phyloP scores from a whole-genome alignment of 2,797 vertebrate genomes.

The Babyrousa celebensis region DNA sequence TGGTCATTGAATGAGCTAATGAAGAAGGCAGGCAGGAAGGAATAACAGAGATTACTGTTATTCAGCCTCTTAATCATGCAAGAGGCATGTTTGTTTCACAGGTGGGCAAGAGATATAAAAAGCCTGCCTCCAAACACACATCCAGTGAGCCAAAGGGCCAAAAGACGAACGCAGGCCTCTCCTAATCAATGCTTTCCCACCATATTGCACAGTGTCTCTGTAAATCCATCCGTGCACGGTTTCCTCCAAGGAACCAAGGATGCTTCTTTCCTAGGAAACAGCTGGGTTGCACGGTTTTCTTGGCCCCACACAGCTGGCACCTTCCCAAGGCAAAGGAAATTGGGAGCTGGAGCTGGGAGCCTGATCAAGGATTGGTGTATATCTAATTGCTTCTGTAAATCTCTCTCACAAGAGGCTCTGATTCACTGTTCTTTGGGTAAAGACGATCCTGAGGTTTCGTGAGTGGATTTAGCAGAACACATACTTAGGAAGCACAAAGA shows the following conservation, averaged over 20 bases:
- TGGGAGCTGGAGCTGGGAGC: not conserved
- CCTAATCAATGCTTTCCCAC: not conserved
- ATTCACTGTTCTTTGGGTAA: not conserved
- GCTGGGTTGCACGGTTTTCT: not conserved
- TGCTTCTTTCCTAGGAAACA: conserved; percentile 13
- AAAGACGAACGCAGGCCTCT: not conserved
- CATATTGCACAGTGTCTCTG: not conserved
- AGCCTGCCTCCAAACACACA: not conserved
- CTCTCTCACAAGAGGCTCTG: not conserved
- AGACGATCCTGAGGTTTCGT: not conserved
- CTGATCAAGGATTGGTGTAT: not conserved
- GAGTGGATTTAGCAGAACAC: conserved; percentile 3
- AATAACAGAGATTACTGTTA: not conserved
- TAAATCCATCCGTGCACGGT: not conserved
- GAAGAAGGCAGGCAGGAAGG: not conserved
- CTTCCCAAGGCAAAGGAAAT: not conserved
- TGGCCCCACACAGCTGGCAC: not conserved
- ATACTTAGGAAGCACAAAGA: conserved; percentile 37
- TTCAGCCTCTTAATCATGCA: not conserved
- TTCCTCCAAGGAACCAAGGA: not conserved
- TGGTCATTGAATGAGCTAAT: not conserved
- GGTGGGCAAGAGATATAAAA: not conserved
- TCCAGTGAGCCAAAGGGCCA: not conserved
- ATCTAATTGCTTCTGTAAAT: not conserved
- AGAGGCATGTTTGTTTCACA: not conserved